Base-by-base conservation (phyloP, 2,113 vertebrate species). In the Monopterus albus region DNA sequence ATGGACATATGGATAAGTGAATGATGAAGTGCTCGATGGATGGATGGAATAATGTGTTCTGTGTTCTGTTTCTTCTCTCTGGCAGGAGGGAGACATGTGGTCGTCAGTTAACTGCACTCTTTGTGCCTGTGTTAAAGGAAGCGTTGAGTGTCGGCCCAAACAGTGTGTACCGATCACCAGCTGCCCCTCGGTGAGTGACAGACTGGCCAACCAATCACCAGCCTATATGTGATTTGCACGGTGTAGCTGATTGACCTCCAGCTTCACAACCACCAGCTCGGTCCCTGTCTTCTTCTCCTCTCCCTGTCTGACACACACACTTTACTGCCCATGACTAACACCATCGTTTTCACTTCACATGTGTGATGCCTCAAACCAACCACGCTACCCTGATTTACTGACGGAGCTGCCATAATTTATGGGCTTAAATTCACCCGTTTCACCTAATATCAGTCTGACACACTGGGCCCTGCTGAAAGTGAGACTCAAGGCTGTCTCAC, bases 1-100 rank as follows among this genome's bases (percentile, higher is more conserved):
- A 26, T 20, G 6, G 17, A 5, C 8, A 2, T 39, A 40, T 5
- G 23, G 23, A 36, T 23, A 5, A 3, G 29, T 20, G 23, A 20
- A 25, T 29, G 9, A 11, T 33, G 2, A 7, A 3, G 35, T 36
- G 7, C 23, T 9, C 21, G 20, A 36, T 18, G 26, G 13, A 29
- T 6, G 14, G 20, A 57, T 28, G n/a, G 6, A 47, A 5, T 10
- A 15, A 74, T 10, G 38, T 55, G 1, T 45, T n/a, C 45, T 68
- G 26, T 26, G 12, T 28, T 15, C 13, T 13, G n/a, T 49, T 6
- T 42, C 58, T 10, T 63, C 13, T 47, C 40, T n/a, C 20, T 69
- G 45, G 11, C 63, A 99, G 98, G 96, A 98, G 79, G 96, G 96
- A 64, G 98, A 99, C 92, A 96, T 96, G 93, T 99, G 98, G 98